phyloP scores from a whole-genome alignment of 2,113 vertebrate species.

The Phaethornis superciliosus region DNA sequence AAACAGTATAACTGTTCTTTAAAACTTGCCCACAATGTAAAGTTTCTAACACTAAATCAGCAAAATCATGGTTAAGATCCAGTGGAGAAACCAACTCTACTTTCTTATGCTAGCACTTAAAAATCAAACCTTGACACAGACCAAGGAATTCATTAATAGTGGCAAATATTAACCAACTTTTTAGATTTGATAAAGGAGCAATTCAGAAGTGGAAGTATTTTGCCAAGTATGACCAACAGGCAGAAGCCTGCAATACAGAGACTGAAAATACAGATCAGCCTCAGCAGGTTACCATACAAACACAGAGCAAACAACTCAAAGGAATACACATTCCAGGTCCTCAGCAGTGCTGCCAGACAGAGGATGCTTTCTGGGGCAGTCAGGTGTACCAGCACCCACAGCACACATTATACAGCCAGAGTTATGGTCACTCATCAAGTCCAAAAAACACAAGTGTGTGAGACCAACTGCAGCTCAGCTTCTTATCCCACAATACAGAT shows the following conservation, averaged over 20 bases:
- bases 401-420: not conserved
- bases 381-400: not conserved
- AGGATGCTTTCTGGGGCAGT: not conserved
- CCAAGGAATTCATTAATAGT: not conserved
- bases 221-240: not conserved
- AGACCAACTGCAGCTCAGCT: not conserved
- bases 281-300: not conserved
- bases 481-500: not conserved
- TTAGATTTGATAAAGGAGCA: not conserved
- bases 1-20: not conserved
- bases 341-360: not conserved
- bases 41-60: not conserved
- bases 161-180: not conserved
- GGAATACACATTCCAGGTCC: not conserved
- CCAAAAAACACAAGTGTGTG: not conserved
- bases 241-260: not conserved
- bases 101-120: not conserved
- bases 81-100: not conserved
- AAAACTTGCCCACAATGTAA: not conserved
- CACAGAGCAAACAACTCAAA: not conserved
- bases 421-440: too few species aligned
- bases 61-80: not conserved
- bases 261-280: not conserved
- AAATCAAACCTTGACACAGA: not conserved
- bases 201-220: not conserved